These are phyloP conservation scores for Apocheima hispidaria DNA, from an alignment of 2,888 invertebrate species.

Conservation along the genomic window DNA sequence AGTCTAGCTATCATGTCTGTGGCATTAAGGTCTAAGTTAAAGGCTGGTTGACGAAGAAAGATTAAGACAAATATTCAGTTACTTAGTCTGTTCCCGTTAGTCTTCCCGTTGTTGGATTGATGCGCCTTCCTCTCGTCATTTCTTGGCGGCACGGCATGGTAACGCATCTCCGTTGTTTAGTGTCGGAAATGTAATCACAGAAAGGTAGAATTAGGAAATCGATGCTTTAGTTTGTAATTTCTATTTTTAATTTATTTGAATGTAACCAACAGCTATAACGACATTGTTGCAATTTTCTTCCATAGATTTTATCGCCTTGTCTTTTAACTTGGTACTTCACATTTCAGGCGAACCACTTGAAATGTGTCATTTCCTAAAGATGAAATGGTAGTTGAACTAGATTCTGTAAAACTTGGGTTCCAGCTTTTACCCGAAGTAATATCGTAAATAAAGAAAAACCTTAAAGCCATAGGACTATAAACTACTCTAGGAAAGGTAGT, in stretches of 20 bases:
- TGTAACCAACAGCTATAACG: too few species aligned
- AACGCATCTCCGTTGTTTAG: not conserved
- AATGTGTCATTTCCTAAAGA: not conserved
- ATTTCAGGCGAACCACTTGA: too few species aligned
- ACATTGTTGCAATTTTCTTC: too few species aligned
- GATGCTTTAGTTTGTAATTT: not conserved
- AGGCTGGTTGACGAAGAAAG: not conserved
- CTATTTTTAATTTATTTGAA: too few species aligned
- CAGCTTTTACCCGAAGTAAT: constrained; percentile 19
- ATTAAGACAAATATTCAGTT: constrained; percentile 12
- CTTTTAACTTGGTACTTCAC: too few species aligned
- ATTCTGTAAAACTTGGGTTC: not conserved
- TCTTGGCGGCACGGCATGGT: not conserved
- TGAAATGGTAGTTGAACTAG: not conserved
- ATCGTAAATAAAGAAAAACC: constrained; percentile 25
- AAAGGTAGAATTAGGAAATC: not conserved
- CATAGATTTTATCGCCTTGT: too few species aligned
- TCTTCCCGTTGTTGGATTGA: constrained; percentile 22
- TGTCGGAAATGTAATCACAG: not conserved
- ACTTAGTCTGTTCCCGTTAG: constrained; percentile 19
- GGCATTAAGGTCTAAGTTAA: not conserved
- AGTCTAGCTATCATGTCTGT: constrained; percentile 6
- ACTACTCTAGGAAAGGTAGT: constrained; percentile 8
- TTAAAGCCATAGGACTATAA: constrained; percentile 22
- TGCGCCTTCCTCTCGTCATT: constrained; percentile 1